These are phyloP conservation scores for Galaxias olidus DNA, from an alignment of 2,797 vertebrate species.

Conservation along the genomic window DNA sequence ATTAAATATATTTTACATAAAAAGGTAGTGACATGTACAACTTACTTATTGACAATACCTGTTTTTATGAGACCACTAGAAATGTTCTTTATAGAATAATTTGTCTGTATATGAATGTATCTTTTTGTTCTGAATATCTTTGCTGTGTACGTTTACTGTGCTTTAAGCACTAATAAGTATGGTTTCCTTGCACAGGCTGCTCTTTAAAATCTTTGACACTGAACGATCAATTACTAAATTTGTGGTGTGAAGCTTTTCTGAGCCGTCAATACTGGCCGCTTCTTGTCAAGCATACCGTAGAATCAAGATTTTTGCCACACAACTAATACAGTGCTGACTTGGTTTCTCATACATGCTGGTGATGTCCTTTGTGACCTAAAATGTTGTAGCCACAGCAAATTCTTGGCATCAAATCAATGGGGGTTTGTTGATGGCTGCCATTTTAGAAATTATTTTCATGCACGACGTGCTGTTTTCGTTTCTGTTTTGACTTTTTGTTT, in stretches of 20 bases:
- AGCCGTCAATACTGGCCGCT: constrained; percentile 21
- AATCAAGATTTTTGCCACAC: constrained; percentile 72
- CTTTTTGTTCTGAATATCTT: constrained; percentile 32
- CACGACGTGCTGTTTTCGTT: background rate
- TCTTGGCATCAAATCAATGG: background rate
- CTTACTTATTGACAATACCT: no score
- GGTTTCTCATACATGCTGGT: constrained; percentile 72
- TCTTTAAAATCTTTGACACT: constrained; percentile 44
- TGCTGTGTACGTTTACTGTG: constrained; percentile 38
- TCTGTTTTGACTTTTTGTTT: background rate
- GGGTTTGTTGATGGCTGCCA: constrained; percentile 12
- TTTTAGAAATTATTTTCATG: constrained; percentile 15
- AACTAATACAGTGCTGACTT: constrained; percentile 61
- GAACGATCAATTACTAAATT: constrained; percentile 48
- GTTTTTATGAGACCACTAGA: no score
- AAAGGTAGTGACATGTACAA: background rate
- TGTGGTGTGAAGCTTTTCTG: constrained; percentile 34
- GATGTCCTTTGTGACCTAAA: constrained; percentile 60
- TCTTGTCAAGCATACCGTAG: constrained; percentile 34
- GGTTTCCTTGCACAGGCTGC: constrained; percentile 42
- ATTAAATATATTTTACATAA: no score
- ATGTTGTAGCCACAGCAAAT: constrained; percentile 10
- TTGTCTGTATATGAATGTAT: background rate
- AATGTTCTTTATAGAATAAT: no score
- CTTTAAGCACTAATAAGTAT: constrained; percentile 12